Evolutionary conservation across 2,113 vertebrate genomes (phyloP), one percentile per base, ranked within the genome.

Genomic region (Malurus elegans): DNA sequence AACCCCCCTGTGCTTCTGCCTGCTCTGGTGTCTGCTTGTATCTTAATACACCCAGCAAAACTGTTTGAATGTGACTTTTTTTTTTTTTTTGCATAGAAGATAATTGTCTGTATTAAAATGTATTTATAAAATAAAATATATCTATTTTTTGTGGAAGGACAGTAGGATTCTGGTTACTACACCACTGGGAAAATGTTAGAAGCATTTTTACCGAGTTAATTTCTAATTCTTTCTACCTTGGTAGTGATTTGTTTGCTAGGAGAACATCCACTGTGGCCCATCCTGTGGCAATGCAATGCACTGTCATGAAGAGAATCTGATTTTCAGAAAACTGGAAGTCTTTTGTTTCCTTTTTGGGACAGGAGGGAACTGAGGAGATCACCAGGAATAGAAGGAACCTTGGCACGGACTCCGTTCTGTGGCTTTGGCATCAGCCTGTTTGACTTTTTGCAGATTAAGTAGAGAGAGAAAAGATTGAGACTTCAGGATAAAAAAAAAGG

Each of bases 91-190:
- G 89, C 92, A 79, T 92, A 96, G 92, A 70, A 60, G 82, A 78
- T 75, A 91, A 80, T 90, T 92, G 93, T 94, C 96, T 96, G 87
- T 95, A 93, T 95, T 83, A 95, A 97, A 96, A 86, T 94, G 95
- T 96, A 95, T 96, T 97, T 97, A 96, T 97, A 95, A 95, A 91
- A 94, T 76, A 90, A 67, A 50, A 21, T 17, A 48, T 28, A 91
- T 94, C 75, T 96, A 96, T 96, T 95, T 97, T 96, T 97, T 95
- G 96, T 94, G 92, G 95, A 88, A 93, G 85, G 75, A 94, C 67
- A 96, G 92, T 88, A 97, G 90, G 85, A 84, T 88, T 92, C 67
- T 94, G 93, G 79, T 93, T 88, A 81, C 34, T 90, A 25, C 65
- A 72, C 34, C 65, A 54, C 10, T 60, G 94, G 78, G 82, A 40